Conservation (phyloP, 2,797 vertebrate genomes). For the Phaenicophaeus curvirostris region DNA sequence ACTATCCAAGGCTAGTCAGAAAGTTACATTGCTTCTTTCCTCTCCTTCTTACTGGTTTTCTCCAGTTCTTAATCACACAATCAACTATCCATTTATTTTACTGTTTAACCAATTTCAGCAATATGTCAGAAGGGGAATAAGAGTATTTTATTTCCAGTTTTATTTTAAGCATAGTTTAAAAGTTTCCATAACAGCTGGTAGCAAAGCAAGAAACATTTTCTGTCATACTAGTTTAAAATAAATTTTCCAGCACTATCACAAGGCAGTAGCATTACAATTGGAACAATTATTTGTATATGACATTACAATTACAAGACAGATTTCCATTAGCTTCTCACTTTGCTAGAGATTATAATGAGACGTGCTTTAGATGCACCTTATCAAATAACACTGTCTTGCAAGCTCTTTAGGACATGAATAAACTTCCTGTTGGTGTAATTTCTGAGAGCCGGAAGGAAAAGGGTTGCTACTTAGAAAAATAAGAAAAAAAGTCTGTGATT, state of each 20-base stretch:
- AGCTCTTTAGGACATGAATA: neutral
- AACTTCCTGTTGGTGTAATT: neutral
- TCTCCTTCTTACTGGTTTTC: neutral
- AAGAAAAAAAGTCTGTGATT: neutral
- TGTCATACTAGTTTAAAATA: neutral
- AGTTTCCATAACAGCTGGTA: neutral
- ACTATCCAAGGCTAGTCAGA: neutral
- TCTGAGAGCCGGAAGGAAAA: neutral
- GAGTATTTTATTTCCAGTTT: neutral
- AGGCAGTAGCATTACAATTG: neutral
- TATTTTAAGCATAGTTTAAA: conserved; percentile 16
- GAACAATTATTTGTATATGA: neutral
- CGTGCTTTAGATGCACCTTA: neutral
- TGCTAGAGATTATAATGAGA: neutral
- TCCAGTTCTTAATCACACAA: neutral
- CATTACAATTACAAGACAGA: neutral
- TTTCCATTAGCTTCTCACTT: neutral
- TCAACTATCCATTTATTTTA: neutral
- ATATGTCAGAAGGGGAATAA: neutral
- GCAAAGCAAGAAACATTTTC: neutral
- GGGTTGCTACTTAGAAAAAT: neutral
- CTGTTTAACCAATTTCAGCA: neutral
- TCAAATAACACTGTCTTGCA: neutral
- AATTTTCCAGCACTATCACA: neutral
- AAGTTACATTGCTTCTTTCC: neutral